phyloP scores from a whole-genome alignment of 2,888 invertebrate genomes.

The Trimorus sp. region DNA sequence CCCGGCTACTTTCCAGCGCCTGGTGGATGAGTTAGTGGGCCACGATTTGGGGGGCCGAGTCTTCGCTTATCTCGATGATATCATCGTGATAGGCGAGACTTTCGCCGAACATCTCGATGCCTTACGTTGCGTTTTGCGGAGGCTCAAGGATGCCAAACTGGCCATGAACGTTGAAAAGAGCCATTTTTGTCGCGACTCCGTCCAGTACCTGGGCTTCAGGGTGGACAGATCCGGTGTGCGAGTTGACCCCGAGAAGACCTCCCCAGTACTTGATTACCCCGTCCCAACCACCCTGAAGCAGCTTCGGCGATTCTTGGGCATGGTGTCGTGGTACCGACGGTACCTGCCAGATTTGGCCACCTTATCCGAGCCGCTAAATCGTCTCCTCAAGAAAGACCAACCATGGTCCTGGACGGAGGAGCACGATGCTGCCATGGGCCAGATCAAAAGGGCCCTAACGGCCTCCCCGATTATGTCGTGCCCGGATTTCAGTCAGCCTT shows the following conservation, averaged over 20 bases:
- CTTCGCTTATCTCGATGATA: constrained; percentile 55
- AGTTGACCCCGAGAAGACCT: not conserved
- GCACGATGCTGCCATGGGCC: constrained; percentile 14
- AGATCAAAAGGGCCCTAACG: not conserved
- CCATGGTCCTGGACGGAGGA: constrained; percentile 18
- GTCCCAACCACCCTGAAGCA: not conserved
- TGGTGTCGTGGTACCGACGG: constrained; percentile 71
- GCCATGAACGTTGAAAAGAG: constrained; percentile 3
- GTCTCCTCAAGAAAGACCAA: not conserved
- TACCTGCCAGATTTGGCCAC: constrained; percentile 68
- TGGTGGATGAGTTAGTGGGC: constrained; percentile 41
- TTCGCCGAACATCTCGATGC: constrained; percentile 47
- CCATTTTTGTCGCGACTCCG: constrained; percentile 47
- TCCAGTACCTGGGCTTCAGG: constrained; percentile 41
- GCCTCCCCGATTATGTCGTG: constrained; percentile 55
- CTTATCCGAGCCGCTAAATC: constrained; percentile 53
- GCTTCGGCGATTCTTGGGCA: not conserved
- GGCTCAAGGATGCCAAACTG: constrained; percentile 13
- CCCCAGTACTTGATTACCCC: not conserved
- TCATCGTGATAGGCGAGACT: constrained; percentile 41
- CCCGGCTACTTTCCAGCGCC: constrained; percentile 60
- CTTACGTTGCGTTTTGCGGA: constrained; percentile 24
- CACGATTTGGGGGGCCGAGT: not conserved
- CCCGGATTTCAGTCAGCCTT: constrained; percentile 52
- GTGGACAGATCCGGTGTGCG: not conserved